These are phyloP conservation scores for Myzus persicae DNA, from an alignment of 1,140 invertebrate species.

Conservation along the genomic window DNA sequence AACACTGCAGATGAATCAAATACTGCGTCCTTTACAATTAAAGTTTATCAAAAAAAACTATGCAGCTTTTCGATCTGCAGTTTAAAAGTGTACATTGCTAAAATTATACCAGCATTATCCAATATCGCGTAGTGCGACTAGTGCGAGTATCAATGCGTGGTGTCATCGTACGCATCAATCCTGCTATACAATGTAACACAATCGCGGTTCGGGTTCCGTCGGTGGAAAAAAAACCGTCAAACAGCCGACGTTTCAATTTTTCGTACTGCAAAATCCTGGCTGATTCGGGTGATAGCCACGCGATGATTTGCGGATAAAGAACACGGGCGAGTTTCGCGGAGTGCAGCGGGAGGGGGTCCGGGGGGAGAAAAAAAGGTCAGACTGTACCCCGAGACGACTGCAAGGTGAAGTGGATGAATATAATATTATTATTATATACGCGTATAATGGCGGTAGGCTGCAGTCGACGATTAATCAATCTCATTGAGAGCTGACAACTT, in stretches of 20 bases:
- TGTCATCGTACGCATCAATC: not conserved
- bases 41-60: not conserved
- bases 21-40: not conserved
- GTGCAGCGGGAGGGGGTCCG: not conserved
- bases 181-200: not conserved
- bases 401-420: not conserved
- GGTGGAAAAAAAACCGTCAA: not conserved
- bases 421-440: not conserved
- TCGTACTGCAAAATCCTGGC: not conserved
- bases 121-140: not conserved
- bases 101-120: not conserved
- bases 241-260: not conserved
- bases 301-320: not conserved
- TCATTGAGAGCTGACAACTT: constrained; percentile 56
- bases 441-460: not conserved
- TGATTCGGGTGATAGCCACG: not conserved
- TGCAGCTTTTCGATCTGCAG: not conserved
- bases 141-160: too few species aligned
- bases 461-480: constrained; percentile 55
- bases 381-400: not conserved
- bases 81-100: not conserved
- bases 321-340: not conserved
- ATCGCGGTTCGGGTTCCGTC: not conserved
- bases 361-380: constrained; percentile 25
- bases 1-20: not conserved